Conservation (phyloP, 2,888 invertebrate genomes). For the Tromatobia lineatoria region DNA sequence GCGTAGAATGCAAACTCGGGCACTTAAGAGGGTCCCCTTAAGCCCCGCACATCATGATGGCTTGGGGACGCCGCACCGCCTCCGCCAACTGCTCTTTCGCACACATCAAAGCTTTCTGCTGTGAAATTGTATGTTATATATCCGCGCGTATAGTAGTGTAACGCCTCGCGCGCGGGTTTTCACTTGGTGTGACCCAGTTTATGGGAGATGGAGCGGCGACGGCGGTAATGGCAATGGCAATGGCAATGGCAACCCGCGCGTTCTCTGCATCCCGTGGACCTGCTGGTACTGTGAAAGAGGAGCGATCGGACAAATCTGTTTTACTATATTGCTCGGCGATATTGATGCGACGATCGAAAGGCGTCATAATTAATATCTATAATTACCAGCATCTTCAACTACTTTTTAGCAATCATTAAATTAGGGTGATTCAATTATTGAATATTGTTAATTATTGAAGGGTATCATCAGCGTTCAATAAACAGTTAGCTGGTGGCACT, state of each 20-base stretch:
- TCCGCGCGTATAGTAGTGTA: constrained; percentile 43
- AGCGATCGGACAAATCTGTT: constrained; percentile 1
- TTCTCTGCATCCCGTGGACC: constrained; percentile 43
- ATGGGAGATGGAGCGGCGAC: constrained; percentile 64
- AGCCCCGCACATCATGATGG: constrained; percentile 14
- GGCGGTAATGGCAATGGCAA: constrained; percentile 56
- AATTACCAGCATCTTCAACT: neutral
- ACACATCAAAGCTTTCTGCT: constrained; percentile 35
- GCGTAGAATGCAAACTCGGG: constrained; percentile 73
- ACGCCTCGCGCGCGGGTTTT: constrained; percentile 77
- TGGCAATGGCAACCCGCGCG: constrained; percentile 51
- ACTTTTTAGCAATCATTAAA: constrained; percentile 3
- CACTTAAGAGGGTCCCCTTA: constrained; percentile 68
- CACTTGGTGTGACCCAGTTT: constrained; percentile 84
- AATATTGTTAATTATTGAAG: neutral
- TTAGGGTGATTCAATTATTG: neutral
- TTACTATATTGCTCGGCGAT: neutral
- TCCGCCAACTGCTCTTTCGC: constrained; percentile 50
- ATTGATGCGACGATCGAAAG: constrained; percentile 6
- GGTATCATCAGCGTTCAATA: neutral
- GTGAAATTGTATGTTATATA: constrained; percentile 42
- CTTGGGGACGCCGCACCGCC: constrained; percentile 27
- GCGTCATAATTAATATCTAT: neutral
- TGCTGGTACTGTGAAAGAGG: constrained; percentile 41
- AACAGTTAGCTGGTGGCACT: neutral